Conservation (phyloP, 2,797 vertebrate species). For the Gallinago stenura region DNA sequence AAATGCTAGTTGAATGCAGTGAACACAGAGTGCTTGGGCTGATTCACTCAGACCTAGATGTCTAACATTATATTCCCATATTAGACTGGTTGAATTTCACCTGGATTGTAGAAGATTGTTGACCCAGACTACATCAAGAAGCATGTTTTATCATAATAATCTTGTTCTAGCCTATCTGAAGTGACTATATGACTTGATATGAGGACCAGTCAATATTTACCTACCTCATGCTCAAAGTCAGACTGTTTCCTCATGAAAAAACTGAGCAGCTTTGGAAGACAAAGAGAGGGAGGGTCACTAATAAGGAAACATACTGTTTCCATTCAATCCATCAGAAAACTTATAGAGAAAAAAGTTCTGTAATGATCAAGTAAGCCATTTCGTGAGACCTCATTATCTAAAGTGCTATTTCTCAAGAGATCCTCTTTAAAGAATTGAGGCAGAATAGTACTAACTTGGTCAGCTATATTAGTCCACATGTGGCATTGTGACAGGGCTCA, state of each 20-base stretch:
- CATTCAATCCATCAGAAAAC: not conserved
- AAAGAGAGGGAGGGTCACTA: not conserved
- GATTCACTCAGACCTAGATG: not conserved
- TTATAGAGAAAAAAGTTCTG: not conserved
- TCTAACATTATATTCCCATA: not conserved
- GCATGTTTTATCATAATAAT: not conserved
- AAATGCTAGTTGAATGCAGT: not conserved
- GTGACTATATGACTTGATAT: not conserved
- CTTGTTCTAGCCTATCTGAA: not conserved
- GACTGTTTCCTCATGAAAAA: not conserved
- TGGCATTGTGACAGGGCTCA: not conserved
- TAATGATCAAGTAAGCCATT: conserved; percentile 4
- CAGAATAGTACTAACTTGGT: not conserved
- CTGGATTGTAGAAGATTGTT: not conserved
- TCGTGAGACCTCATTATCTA: not conserved
- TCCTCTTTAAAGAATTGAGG: not conserved
- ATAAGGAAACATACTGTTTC: not conserved
- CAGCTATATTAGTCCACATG: not conserved
- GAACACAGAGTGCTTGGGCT: not conserved
- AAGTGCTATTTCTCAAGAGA: conserved; percentile 8
- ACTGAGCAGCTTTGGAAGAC: not conserved
- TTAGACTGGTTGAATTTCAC: not conserved
- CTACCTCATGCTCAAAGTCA: not conserved
- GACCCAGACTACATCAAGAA: not conserved
- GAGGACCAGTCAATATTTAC: not conserved